phyloP scores from a whole-genome alignment of 2,888 invertebrate species.

The Drosophila meridionalis region DNA sequence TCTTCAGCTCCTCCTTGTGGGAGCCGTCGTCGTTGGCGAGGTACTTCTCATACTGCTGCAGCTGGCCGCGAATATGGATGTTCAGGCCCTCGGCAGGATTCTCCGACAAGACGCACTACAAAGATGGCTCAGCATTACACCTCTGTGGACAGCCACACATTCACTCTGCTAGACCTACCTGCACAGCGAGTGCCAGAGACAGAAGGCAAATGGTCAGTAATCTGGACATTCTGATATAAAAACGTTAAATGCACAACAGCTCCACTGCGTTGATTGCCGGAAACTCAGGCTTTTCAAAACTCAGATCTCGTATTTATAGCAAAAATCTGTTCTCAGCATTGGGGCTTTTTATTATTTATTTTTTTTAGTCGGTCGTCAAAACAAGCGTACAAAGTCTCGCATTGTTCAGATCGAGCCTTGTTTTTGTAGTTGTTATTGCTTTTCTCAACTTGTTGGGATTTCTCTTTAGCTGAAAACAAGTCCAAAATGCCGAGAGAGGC shows the following conservation, averaged over 20 bases:
- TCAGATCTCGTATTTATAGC: conserved; percentile 66
- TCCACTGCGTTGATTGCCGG: conserved; percentile 50
- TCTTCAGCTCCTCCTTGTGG: conserved; percentile 65
- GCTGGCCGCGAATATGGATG: conserved; percentile 67
- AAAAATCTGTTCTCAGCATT: conserved; percentile 54
- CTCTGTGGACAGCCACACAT: not conserved
- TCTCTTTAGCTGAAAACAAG: conserved; percentile 64
- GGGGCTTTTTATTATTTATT: conserved; percentile 43
- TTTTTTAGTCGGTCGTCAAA: conserved; percentile 48
- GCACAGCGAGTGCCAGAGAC: conserved; percentile 56
- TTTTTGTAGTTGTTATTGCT: conserved; percentile 41
- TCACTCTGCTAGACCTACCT: conserved; percentile 54
- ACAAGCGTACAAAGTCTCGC: conserved; percentile 58
- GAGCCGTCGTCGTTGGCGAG: conserved; percentile 58
- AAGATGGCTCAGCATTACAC: not conserved
- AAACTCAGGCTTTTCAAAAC: conserved; percentile 47
- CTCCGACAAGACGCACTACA: conserved; percentile 48
- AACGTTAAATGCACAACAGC: conserved; percentile 34
- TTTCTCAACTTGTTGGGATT: conserved; percentile 57
- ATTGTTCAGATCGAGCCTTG: conserved; percentile 53
- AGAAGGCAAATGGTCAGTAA: conserved; percentile 61
- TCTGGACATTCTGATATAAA: conserved; percentile 61
- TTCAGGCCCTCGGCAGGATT: conserved; percentile 66
- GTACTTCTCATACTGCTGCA: conserved; percentile 64
- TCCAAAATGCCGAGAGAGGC: conserved; percentile 57